phyloP scores from a whole-genome alignment of 1,140 invertebrate species.

The Solen grandis region DNA sequence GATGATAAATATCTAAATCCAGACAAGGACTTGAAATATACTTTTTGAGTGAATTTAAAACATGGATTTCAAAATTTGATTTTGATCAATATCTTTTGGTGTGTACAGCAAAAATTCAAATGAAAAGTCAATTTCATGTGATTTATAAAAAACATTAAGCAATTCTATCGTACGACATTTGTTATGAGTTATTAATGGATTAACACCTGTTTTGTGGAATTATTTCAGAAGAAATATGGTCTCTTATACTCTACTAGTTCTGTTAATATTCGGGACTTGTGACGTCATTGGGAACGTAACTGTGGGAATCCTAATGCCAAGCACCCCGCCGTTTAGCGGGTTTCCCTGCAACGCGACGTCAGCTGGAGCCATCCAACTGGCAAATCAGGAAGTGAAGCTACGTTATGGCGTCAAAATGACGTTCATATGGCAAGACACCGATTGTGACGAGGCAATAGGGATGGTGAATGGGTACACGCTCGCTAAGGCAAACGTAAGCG shows the following conservation, averaged over 20 bases:
- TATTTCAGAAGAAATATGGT: constrained; percentile 6
- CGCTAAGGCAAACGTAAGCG: constrained; percentile 23
- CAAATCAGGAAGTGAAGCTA: constrained; percentile 10
- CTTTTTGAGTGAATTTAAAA: too few species aligned
- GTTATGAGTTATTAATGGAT: too few species aligned
- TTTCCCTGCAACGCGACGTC: constrained; percentile 25
- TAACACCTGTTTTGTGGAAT: too few species aligned
- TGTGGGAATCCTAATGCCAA: constrained; percentile 43
- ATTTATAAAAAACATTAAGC: too few species aligned
- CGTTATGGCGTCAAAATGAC: neutral
- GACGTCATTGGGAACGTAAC: neutral
- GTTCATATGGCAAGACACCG: constrained; percentile 26
- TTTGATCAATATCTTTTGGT: too few species aligned
- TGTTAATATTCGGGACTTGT: constrained; percentile 17
- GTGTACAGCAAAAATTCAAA: too few species aligned
- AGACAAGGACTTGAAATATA: too few species aligned
- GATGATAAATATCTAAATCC: too few species aligned
- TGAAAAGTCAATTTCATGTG: too few species aligned
- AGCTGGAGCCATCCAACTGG: constrained; percentile 32
- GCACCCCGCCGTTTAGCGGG: constrained; percentile 2
- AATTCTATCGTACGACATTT: too few species aligned
- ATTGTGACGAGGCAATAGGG: constrained; percentile 16
- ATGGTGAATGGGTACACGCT: constrained; percentile 31
- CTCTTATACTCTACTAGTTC: constrained; percentile 23
- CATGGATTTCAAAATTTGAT: too few species aligned